These are phyloP conservation scores for Drosophila hydei DNA, from an alignment of 1,140 invertebrate genomes.

Conservation along the genomic window DNA sequence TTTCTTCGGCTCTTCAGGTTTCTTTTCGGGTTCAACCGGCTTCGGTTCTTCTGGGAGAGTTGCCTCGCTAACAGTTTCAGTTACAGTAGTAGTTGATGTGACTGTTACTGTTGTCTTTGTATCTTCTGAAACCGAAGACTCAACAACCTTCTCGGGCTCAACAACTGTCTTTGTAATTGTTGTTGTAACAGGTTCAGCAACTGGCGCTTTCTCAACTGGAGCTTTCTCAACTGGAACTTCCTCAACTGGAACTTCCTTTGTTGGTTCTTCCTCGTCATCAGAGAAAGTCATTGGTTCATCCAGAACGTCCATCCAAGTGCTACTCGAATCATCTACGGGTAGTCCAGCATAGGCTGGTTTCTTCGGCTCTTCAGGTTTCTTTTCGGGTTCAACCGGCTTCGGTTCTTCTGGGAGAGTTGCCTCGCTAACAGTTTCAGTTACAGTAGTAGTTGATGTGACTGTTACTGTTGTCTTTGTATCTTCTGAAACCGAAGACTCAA, in stretches of 20 bases:
- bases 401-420: neutral
- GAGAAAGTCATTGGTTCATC: too few relatives aligned
- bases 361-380: neutral
- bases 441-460: neutral
- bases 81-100: slow-evolving; percentile 38
- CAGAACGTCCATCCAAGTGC: too few relatives aligned
- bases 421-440: neutral
- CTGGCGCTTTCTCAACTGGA: neutral
- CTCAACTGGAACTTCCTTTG: slow-evolving; percentile 47
- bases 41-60: neutral
- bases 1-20: slow-evolving; percentile 39
- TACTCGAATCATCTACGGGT: neutral
- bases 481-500: neutral
- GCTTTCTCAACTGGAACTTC: too few relatives aligned
- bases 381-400: neutral
- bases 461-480: neutral
- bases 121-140: slow-evolving; percentile 6
- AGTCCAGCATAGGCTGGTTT: neutral
- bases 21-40: slow-evolving; percentile 11
- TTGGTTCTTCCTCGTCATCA: neutral
- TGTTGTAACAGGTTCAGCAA: neutral
- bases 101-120: slow-evolving; percentile 16
- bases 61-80: slow-evolving; percentile 16
- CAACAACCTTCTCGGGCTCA: slow-evolving; percentile 3
- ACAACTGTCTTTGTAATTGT: neutral